Evolutionary conservation across 2,888 invertebrate species (phyloP).

Genomic region (Melieria omissa): DNA sequence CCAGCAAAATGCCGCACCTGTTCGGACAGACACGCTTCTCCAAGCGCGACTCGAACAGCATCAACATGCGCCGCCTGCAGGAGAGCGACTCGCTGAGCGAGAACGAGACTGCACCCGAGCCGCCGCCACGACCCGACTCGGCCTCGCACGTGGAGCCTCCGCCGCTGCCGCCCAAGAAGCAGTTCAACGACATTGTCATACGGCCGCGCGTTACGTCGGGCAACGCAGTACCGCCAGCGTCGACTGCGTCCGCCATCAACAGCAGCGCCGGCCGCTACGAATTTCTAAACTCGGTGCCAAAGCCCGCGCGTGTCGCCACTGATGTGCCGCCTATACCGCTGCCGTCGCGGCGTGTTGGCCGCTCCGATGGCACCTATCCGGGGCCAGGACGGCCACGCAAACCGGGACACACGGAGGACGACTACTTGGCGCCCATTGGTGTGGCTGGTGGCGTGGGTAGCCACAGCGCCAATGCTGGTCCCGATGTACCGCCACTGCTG

Average conservation of each 20-base stretch:
- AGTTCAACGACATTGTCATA: constrained; percentile 69
- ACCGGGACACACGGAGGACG: constrained; percentile 73
- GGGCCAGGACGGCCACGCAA: constrained; percentile 69
- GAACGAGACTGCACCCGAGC: constrained; percentile 66
- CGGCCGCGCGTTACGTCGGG: constrained; percentile 65
- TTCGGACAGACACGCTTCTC: constrained; percentile 66
- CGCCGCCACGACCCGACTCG: constrained; percentile 66
- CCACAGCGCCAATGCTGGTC: neutral
- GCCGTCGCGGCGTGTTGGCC: constrained; percentile 69
- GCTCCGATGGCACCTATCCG: constrained; percentile 68
- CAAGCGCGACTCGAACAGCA: constrained; percentile 65
- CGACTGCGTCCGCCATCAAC: constrained; percentile 18
- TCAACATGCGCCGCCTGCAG: constrained; percentile 66
- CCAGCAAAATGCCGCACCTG: constrained; percentile 67
- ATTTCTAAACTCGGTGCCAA: constrained; percentile 52
- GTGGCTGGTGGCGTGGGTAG: neutral
- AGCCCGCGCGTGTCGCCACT: constrained; percentile 35
- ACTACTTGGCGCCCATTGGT: constrained; percentile 75
- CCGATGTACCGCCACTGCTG: constrained; percentile 65
- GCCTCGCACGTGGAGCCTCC: constrained; percentile 74
- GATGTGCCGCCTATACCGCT: constrained; percentile 73
- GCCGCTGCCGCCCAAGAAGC: constrained; percentile 79
- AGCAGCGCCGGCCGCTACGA: constrained; percentile 56
- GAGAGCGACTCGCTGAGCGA: constrained; percentile 67
- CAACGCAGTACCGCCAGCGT: constrained; percentile 43